Percentiles rank a stretch among this genome's conserved stretches.
These are phyloP conservation scores for Drosophila vallismaia DNA, from an alignment of 2,888 invertebrate genomes.

Conservation along the genomic window DNA sequence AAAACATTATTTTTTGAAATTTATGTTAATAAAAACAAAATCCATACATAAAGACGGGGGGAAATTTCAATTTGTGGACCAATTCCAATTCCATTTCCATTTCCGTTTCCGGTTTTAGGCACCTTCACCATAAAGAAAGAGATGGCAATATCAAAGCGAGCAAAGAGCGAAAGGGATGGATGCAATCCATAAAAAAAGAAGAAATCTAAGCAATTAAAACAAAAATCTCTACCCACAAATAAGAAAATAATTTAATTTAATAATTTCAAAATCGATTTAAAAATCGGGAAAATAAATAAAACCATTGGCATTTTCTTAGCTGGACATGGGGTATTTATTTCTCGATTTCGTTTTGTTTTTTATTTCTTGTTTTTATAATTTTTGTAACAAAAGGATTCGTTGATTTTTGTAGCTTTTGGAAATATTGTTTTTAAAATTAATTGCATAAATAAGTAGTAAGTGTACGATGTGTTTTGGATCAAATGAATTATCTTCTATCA, in stretches of 20 bases:
- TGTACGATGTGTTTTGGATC: conserved; percentile 44
- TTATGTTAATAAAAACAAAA: conserved; percentile 77
- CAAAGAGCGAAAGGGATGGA: background rate
- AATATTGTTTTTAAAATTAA: conserved; percentile 33
- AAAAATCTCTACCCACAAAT: too few species aligned
- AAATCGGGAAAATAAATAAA: conserved; percentile 10
- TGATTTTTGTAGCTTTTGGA: conserved; percentile 23
- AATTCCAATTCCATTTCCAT: conserved; percentile 12
- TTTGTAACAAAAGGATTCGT: conserved; percentile 2
- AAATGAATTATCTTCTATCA: conserved; percentile 39
- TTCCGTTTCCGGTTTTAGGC: background rate
- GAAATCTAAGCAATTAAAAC: too few species aligned
- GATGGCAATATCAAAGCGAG: conserved; percentile 16
- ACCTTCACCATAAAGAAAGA: conserved; percentile 43
- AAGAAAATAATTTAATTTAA: background rate
- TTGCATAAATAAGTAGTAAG: conserved; percentile 56
- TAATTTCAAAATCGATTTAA: background rate
- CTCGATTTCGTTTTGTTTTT: conserved; percentile 38
- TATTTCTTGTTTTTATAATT: conserved; percentile 22
- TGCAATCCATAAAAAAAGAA: background rate
- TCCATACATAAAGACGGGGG: conserved; percentile 40
- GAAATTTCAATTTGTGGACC: background rate
- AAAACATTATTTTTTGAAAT: conserved; percentile 78
- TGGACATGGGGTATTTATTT: conserved; percentile 38
- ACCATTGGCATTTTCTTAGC: conserved; percentile 20